A percentile compares a stretch with the other conserved stretches of the same genome.
phyloP scores from a whole-genome alignment of 1,140 invertebrate genomes.

The Drosophila burlai region DNA sequence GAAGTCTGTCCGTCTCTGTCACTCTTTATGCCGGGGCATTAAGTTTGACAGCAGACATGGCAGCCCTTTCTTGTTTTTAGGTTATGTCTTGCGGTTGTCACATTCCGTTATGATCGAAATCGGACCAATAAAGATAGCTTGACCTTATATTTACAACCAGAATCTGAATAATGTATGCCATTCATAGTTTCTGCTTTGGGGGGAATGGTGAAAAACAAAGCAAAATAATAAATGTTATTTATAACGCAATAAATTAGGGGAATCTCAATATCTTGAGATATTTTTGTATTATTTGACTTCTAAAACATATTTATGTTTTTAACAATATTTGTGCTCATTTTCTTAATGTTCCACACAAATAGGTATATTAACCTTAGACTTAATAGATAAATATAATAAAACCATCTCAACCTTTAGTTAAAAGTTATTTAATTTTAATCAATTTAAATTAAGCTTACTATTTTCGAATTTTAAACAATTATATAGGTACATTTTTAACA shows the following conservation, averaged over 20 bases:
- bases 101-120: background rate
- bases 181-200: background rate
- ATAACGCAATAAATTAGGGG: background rate
- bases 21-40: constrained; percentile 4
- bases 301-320: background rate
- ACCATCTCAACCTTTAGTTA: background rate
- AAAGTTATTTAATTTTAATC: no score
- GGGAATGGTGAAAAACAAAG: background rate
- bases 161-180: background rate
- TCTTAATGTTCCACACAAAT: background rate
- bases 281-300: background rate
- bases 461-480: background rate
- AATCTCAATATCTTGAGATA: background rate
- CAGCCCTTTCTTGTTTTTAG: constrained; percentile 8
- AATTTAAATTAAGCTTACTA: no score
- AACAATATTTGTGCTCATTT: background rate
- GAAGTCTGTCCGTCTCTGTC: constrained; percentile 9
- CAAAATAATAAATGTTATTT: background rate
- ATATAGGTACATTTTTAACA: no score
- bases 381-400: background rate
- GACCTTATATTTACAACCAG: background rate
- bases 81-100: constrained; percentile 10
- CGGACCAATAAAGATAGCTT: background rate
- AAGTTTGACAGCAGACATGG: constrained; percentile 14
- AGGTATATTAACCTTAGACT: background rate